Evolutionary conservation across 2,797 vertebrate species (phyloP).

Genomic region (Hemitrygon akajei): DNA sequence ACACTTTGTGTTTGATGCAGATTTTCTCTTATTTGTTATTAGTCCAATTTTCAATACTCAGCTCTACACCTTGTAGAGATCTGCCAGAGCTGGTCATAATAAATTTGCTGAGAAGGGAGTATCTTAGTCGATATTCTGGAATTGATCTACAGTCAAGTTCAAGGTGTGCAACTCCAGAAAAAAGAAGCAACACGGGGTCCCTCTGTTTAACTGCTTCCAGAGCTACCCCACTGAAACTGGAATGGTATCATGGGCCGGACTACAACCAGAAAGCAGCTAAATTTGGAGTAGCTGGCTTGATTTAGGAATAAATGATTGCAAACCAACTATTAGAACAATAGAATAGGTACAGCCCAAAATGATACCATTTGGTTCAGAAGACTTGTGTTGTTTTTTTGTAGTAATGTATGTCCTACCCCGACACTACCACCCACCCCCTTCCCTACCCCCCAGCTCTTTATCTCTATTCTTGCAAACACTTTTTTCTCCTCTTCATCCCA

Average conservation of each 20-base stretch:
- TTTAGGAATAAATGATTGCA: neutral
- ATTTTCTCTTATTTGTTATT: too few relatives aligned
- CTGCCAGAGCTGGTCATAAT: neutral
- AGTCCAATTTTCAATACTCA: too few relatives aligned
- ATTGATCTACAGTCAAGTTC: neutral
- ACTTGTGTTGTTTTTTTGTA: too few relatives aligned
- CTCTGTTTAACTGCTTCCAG: neutral
- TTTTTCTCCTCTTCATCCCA: too few relatives aligned
- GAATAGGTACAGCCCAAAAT: too few relatives aligned
- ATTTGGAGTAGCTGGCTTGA: neutral
- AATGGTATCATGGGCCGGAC: neutral
- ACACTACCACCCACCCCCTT: too few relatives aligned
- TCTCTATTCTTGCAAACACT: too few relatives aligned
- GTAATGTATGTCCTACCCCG: too few relatives aligned
- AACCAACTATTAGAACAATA: neutral
- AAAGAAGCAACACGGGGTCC: neutral
- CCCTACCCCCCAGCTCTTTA: too few relatives aligned
- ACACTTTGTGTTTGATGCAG: too few relatives aligned
- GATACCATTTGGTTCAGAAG: too few relatives aligned
- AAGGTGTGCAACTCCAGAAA: neutral
- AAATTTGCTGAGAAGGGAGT: neutral
- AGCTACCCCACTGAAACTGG: neutral
- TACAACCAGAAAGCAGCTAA: neutral
- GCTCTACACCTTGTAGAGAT: neutral
- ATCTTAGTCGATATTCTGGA: neutral